Evolutionary conservation across 2,113 vertebrate species (phyloP).

Genomic region (Neomonachus schauinslandi): DNA sequence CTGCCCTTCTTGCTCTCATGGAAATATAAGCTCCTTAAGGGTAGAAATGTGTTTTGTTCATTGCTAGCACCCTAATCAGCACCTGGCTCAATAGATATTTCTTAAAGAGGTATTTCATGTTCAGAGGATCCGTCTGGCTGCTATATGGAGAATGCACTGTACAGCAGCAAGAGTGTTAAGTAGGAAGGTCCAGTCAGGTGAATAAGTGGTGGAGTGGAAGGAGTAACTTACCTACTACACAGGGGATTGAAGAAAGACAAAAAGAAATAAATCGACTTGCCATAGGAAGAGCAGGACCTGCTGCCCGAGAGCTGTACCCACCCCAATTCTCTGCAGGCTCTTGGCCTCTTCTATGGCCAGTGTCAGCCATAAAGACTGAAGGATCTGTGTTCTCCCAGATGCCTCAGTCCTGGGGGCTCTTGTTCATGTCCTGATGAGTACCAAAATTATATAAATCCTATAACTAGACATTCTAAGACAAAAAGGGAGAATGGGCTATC

Average conservation of each 20-base stretch:
- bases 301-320: background rate
- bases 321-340: background rate
- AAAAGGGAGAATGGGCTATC: background rate
- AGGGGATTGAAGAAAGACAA: background rate
- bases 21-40: background rate
- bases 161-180: background rate
- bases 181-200: background rate
- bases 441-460: background rate
- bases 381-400: background rate
- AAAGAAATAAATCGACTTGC: background rate
- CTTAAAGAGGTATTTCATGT: background rate
- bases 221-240: background rate
- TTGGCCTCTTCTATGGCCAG: background rate
- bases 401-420: background rate
- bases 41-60: background rate
- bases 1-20: background rate
- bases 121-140: background rate
- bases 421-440: background rate
- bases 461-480: background rate
- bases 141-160: background rate
- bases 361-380: background rate
- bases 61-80: background rate
- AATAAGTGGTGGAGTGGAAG: background rate
- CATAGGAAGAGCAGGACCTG: background rate
- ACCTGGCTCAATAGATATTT: background rate